phyloP scores from a whole-genome alignment of 2,113 vertebrate genomes.

The Corynorhinus townsendii region DNA sequence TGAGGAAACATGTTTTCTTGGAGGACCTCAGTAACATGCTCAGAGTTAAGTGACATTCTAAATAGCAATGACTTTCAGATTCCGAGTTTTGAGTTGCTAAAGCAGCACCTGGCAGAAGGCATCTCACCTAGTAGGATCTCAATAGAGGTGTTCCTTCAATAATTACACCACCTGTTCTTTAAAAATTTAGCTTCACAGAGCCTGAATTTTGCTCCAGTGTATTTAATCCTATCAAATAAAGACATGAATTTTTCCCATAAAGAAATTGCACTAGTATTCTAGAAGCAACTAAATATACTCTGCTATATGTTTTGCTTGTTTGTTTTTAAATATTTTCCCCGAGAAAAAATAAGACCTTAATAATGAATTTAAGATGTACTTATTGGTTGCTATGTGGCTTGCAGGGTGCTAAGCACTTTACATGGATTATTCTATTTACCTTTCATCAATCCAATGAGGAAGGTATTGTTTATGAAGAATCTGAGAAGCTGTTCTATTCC shows the following conservation, averaged over 20 bases:
- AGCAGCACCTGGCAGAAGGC: background rate
- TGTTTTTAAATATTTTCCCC: background rate
- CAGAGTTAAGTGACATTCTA: conserved; percentile 72
- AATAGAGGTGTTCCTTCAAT: background rate
- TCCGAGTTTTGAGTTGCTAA: conserved; percentile 15
- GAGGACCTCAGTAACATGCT: conserved; percentile 68
- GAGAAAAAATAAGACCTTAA: background rate
- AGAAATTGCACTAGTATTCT: background rate
- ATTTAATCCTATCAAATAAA: conserved; percentile 9
- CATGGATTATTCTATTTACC: background rate
- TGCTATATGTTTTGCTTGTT: background rate
- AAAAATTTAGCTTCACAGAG: background rate
- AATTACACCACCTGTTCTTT: background rate
- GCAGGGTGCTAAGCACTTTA: background rate
- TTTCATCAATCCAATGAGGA: background rate
- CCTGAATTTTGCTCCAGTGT: background rate
- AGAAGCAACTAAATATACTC: background rate
- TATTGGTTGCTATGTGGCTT: background rate
- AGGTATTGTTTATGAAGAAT: background rate
- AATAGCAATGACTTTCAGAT: conserved; percentile 65
- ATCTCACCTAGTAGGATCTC: background rate
- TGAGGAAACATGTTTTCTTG: conserved; percentile 65
- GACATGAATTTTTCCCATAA: background rate
- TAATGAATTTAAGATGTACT: conserved; percentile 11
- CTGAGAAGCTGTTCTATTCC: background rate